These are phyloP conservation scores for Pangasius mekongensis DNA, from an alignment of 2,797 vertebrate genomes.

Conservation along the genomic window DNA sequence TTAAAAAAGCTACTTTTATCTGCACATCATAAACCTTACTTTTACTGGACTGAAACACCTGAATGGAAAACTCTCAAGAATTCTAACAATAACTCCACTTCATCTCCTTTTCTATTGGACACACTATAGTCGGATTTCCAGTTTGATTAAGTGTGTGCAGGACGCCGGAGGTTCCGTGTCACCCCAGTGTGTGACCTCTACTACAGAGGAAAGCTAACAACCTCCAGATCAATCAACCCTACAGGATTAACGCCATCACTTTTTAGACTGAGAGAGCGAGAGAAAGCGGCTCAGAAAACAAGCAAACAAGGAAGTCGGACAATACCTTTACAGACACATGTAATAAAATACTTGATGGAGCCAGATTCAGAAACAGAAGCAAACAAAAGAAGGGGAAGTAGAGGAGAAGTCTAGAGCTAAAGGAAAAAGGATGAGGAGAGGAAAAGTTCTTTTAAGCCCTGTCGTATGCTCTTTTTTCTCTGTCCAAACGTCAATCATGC, in stretches of 20 bases:
- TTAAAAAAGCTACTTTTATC: background rate
- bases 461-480: conserved; percentile 30
- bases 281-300: conserved; percentile 30
- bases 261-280: conserved; percentile 8
- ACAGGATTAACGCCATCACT: conserved; percentile 37
- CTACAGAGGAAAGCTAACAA: conserved; percentile 44
- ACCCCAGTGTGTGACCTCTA: conserved; percentile 42
- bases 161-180: conserved; percentile 12
- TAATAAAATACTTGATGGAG: conserved; percentile 51
- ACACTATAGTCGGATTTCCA: conserved; percentile 39
- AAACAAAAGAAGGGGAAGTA: conserved; percentile 47
- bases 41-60: background rate
- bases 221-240: conserved; percentile 46
- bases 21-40: background rate
- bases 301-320: conserved; percentile 45
- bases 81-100: background rate
- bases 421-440: conserved; percentile 51
- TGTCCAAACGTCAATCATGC: conserved; percentile 52
- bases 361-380: conserved; percentile 42
- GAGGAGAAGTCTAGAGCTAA: conserved; percentile 46
- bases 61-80: conserved; percentile 4
- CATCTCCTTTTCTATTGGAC: conserved; percentile 15
- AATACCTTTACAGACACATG: conserved; percentile 44
- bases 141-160: conserved; percentile 47
- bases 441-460: conserved; percentile 55